Evolutionary conservation across 2,797 vertebrate genomes (phyloP), one percentile per base, ranked within the genome.

Genomic region (Glossophaga mutica): DNA sequence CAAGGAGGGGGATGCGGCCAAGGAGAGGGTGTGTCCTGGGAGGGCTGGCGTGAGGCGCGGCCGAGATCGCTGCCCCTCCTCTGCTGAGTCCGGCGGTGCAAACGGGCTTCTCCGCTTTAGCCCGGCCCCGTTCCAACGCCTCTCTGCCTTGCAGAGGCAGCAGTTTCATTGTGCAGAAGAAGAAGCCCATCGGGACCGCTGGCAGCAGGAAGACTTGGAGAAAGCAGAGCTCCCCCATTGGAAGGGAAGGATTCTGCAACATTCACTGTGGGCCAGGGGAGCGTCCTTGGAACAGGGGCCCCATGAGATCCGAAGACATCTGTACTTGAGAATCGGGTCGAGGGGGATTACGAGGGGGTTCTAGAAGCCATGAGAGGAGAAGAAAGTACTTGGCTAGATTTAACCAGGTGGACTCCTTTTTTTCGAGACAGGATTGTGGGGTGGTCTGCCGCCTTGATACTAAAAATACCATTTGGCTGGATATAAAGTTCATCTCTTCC

Each of bases 401-500:
- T 70, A 57, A 89, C 29, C 46, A 87, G 90, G 44, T 3, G 77
- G 7, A 2, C 15, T 81, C 4, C 52, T 81, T 70, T 78, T 37
- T 48, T 50, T 48, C 46, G 76, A 87, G 50, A 71, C n/a, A 21
- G 15, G 5, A 15, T 82, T 9, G 19, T 3, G 65, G 18, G 14
- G 10, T 15, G 74, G 24, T 29, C 73, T 32, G 2, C n/a, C 39
- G n/a, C 44, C 70, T 87, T 87, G 73, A 52, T 44, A 39, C 59
- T 26, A 24, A n/a, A 91, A 74, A 55, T 65, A 65, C 29, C 19
- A 34, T 48, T 81, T 73, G 81, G 84, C 93, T 96, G 94, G 93
- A 84, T 97, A 96, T 97, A 97, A 96, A 97, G 94, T 78, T 87
- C 24, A 50, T 39, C 39, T 39, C 39, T 39, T 39, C 6, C 6